phyloP scores from a whole-genome alignment of 2,113 vertebrate species.

The Dermatemys mawii region DNA sequence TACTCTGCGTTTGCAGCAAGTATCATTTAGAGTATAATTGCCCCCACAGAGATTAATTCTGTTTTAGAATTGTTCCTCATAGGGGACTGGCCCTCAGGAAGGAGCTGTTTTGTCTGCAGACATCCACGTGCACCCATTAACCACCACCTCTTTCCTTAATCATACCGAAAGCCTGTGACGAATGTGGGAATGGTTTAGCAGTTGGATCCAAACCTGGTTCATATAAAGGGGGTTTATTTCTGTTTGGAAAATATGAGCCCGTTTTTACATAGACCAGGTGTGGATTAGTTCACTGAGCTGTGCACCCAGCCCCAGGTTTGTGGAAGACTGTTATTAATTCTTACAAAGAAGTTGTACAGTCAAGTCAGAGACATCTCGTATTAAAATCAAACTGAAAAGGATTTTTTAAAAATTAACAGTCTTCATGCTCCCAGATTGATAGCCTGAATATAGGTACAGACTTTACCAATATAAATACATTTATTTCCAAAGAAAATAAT shows the following conservation, averaged over 20 bases:
- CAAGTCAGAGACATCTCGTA: conserved; percentile 70
- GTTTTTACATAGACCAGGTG: conserved; percentile 77
- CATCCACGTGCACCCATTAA: rapidly evolving
- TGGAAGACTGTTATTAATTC: conserved; percentile 74
- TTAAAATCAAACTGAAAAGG: conserved; percentile 74
- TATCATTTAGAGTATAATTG: neutral
- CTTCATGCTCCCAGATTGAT: conserved; percentile 75
- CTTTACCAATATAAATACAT: conserved; percentile 36
- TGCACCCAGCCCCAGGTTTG: conserved; percentile 68
- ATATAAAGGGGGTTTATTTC: conserved; percentile 75
- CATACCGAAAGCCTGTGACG: conserved; percentile 4
- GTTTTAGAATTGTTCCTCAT: rapidly evolving
- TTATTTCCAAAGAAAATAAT: conserved; percentile 62
- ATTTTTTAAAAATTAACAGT: conserved; percentile 70
- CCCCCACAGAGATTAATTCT: rapidly evolving
- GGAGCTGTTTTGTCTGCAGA: neutral
- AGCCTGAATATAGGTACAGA: conserved; percentile 66
- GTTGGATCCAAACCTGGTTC: conserved; percentile 75
- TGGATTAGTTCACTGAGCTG: conserved; percentile 77
- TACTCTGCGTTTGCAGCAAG: neutral
- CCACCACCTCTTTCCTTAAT: neutral
- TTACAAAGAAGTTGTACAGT: conserved; percentile 75
- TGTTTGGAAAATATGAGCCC: conserved; percentile 77
- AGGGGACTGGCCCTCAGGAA: rapidly evolving
- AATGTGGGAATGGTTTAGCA: conserved; percentile 41